Evolutionary conservation across 2,797 vertebrate species (phyloP).

Genomic region (Simalia tracyae): DNA sequence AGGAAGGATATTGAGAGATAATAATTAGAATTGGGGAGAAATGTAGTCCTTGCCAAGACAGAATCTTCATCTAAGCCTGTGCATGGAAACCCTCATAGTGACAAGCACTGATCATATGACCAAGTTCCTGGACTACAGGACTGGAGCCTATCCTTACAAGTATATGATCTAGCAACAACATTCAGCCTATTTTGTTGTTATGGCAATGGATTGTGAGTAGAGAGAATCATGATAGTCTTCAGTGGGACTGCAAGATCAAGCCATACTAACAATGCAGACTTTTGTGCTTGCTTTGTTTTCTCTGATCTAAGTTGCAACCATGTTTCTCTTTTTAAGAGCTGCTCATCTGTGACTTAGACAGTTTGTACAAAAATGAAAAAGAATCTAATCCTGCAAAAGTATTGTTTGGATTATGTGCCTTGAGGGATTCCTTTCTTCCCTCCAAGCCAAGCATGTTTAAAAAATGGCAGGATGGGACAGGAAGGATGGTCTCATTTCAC

Average conservation of each 20-base stretch:
- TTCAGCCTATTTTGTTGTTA: background rate
- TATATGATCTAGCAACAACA: background rate
- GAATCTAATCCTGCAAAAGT: constrained; percentile 38
- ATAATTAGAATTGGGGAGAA: background rate
- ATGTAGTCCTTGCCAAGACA: background rate
- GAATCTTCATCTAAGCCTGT: background rate
- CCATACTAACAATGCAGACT: background rate
- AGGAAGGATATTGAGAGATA: background rate
- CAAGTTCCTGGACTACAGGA: background rate
- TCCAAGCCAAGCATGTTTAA: constrained; percentile 58
- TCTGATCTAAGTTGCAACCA: constrained; percentile 9
- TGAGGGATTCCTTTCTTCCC: constrained; percentile 50
- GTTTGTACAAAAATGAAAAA: constrained; percentile 10
- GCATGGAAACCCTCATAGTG: background rate
- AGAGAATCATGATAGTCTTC: background rate
- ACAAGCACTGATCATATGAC: background rate
- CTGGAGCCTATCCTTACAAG: background rate
- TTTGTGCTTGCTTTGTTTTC: constrained; percentile 8
- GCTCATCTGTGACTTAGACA: background rate
- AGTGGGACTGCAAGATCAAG: background rate
- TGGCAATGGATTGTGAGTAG: background rate
- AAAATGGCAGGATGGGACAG: constrained; percentile 36
- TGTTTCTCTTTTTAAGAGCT: constrained; percentile 34
- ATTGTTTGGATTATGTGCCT: constrained; percentile 58
- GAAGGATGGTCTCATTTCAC: constrained; percentile 28